Base-by-base conservation (phyloP, 2,888 invertebrate genomes). In the Miltochrista miniata region DNA sequence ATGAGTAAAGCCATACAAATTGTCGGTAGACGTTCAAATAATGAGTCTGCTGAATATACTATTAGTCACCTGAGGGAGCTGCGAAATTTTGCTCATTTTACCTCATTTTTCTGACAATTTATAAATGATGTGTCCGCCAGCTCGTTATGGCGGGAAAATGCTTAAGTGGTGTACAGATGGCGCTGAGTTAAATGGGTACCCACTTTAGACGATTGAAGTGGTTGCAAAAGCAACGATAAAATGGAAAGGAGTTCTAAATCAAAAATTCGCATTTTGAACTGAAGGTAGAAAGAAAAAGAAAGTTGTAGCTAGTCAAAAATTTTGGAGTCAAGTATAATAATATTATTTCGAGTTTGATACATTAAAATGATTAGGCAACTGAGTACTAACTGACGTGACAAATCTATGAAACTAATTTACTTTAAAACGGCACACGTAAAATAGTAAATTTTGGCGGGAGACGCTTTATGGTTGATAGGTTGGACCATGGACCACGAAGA, bases 1-100 rank as follows among this genome's bases (percentile, higher is more conserved):
- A 39, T 24, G 31, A 39, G 18, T 18, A 46, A 46, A 46, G 38
- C 46, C 33, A 46, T 46, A 46, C 39, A 46, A 46, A 46, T 46
- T 46, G 46, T 46, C 33, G 38, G 33, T 12, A 18, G 33, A 38
- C 15, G 39, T 31, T 39, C 18, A 30, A 36, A 8, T 45, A 45
- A 45, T 45, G 45, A 45, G 45, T 36, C 45, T 30, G 45, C 36
- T 12, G 29, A 30, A 45, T 36, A 45, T 24, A 36, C 45, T 45
- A 45, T 45, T 30, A 45, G 45, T 45, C 45, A 45, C 45, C 45
- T 45, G 45, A 1, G 44, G 45, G 14, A 36, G n/a, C 29, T 29
- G 3, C 10, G 18, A 13, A 11, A 30, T 36, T 36, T 45, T 45
- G 14, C 30, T 45, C 45, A 30, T 36, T 45, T 45, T 36, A 45